Conservation (phyloP, 2,797 vertebrate species). For the Argya squamiceps region DNA sequence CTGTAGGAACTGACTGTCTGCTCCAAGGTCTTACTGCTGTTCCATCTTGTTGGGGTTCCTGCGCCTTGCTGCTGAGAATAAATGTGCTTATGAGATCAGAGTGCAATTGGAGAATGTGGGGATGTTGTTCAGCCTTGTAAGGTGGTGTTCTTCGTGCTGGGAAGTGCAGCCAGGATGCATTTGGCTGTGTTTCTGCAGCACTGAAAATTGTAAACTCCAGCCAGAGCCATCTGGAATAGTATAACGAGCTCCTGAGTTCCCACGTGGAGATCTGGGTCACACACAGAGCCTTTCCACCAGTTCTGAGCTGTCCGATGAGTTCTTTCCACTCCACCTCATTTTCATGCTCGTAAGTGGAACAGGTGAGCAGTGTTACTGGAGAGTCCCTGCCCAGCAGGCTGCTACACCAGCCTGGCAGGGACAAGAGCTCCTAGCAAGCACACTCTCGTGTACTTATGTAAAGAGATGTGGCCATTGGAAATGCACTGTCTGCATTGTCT, state of each 20-base stretch:
- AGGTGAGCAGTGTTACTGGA: not conserved
- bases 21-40: accelerated
- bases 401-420: not conserved
- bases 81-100: not conserved
- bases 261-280: not conserved
- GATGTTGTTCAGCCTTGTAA: accelerated
- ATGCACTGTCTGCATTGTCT: not conserved
- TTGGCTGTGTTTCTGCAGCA: not conserved
- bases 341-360: accelerated
- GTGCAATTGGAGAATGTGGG: accelerated
- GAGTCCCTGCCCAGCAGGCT: not conserved
- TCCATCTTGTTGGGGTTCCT: not conserved
- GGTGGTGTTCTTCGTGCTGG: not conserved
- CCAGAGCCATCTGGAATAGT: not conserved
- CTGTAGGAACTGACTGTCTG: not conserved
- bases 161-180: not conserved
- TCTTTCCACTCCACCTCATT: not conserved
- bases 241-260: not conserved
- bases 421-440: not conserved
- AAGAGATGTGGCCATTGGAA: not conserved
- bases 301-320: not conserved
- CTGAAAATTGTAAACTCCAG: not conserved
- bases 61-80: not conserved
- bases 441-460: accelerated
- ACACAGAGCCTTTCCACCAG: not conserved